Conservation (phyloP, 1,140 invertebrate species). For the Periplaneta americana region DNA sequence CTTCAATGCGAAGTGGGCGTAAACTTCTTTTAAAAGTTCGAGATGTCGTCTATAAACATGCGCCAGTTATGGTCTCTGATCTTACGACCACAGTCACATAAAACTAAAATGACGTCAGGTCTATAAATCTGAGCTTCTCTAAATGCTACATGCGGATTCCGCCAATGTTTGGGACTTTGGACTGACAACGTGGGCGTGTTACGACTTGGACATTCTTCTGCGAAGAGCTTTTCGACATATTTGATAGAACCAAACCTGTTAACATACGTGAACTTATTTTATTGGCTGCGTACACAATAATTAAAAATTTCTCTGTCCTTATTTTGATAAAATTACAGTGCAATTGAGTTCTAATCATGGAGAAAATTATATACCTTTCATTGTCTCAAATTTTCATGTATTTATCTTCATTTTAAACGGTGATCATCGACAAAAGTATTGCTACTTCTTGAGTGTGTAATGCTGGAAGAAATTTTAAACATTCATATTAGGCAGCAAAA, state of each 20-base stretch:
- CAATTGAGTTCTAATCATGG: no score
- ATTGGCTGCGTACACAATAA: no score
- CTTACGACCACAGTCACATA: background rate
- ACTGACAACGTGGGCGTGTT: background rate
- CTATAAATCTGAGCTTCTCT: background rate
- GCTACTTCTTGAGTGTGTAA: no score
- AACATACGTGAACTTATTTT: background rate
- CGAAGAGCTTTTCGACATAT: background rate
- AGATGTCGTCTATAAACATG: background rate
- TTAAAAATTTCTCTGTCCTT: no score
- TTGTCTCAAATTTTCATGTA: no score
- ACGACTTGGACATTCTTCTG: background rate
- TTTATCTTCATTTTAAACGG: no score
- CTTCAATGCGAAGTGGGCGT: background rate
- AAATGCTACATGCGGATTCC: background rate
- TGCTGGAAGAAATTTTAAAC: no score
- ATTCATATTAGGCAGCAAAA: no score
- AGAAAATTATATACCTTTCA: no score
- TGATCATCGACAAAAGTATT: no score
- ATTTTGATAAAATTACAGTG: no score
- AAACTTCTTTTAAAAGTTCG: background rate
- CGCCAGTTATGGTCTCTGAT: background rate
- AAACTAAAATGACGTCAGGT: background rate
- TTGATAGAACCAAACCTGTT: background rate
- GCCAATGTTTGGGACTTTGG: background rate